Base-by-base conservation (phyloP, 2,888 invertebrate species). In the Agrypnus murinus region DNA sequence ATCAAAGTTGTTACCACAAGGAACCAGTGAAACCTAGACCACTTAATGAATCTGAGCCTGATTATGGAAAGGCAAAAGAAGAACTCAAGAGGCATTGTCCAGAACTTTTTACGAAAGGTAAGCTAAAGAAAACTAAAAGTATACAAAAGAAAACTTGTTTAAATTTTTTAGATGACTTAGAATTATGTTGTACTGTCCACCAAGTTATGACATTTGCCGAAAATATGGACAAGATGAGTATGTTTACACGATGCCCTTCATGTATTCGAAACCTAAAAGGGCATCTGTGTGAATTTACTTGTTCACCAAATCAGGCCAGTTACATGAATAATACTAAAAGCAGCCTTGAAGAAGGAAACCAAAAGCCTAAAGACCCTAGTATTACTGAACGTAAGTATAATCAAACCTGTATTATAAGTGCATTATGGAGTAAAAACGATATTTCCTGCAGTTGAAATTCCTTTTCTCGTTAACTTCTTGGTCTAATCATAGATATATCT, bases 271-370 rank as follows among this genome's bases (percentile, higher is more conserved):
- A 98, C 83, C 90, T 96, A 77, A 88, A 90, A 7, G 87, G 90
- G 50, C 88, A 92, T 43, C 92, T 94, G 76, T 98, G 98, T 82
- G 90, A 92, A 75, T 88, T 95, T 84, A 92, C 94, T 4, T 98
- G 98, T 84, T 88, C 90, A 1, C 90, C 92, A 0, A 87, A 92
- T 53, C 96, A 97, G 77, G 88, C 89, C 15, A 81, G 86, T 34
- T 93, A 90, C 79, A 80, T 91, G 45, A 77, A 77, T 9, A 82
- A 75, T 32, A 1, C 19, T 15, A 43, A 10, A 17, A 34, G n/a
- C 1, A 48, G 32, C 10, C 6, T 2, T 14, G n/a, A n/a, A 34
- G 12, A 2, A 3, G 40, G 38, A 19, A 58, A 2, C 34, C 7
- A 6, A 32, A 10, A 55, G 2, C n/a, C 14, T 1, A 3, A 34